phyloP scores from a whole-genome alignment of 2,888 invertebrate species.

The Agrotis exclamationis region DNA sequence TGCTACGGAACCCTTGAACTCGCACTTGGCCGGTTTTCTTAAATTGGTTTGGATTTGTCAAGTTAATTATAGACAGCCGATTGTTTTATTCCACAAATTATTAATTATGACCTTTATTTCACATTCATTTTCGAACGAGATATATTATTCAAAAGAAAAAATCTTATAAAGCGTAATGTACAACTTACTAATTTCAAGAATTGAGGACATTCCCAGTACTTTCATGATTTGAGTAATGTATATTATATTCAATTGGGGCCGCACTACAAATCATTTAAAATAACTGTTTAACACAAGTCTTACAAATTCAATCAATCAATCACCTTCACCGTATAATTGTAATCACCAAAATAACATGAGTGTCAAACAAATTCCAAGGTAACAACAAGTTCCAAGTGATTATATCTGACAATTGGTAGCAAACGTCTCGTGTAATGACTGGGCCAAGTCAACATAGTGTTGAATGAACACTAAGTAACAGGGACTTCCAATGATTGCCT shows the following conservation, averaged over 20 bases:
- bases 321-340: constrained; percentile 22
- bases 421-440: constrained; percentile 77
- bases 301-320: constrained; percentile 26
- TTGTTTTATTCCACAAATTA: neutral
- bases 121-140: no score
- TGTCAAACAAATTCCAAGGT: constrained; percentile 63
- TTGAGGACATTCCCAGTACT: no score
- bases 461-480: constrained; percentile 58
- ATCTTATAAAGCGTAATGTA: no score
- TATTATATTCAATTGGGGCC: no score
- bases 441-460: constrained; percentile 75
- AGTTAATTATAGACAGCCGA: neutral
- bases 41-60: neutral
- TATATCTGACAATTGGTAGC: constrained; percentile 76
- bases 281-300: no score
- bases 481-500: constrained; percentile 62
- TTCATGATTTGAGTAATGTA: neutral
- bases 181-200: no score
- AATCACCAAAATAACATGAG: constrained; percentile 24
- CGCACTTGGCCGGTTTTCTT: no score
- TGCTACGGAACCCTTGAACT: no score
- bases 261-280: no score
- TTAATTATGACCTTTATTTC: no score
- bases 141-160: no score
- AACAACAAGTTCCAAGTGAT: constrained; percentile 83